Conservation (phyloP, 2,888 invertebrate genomes). For the Schizaphis graminum region DNA sequence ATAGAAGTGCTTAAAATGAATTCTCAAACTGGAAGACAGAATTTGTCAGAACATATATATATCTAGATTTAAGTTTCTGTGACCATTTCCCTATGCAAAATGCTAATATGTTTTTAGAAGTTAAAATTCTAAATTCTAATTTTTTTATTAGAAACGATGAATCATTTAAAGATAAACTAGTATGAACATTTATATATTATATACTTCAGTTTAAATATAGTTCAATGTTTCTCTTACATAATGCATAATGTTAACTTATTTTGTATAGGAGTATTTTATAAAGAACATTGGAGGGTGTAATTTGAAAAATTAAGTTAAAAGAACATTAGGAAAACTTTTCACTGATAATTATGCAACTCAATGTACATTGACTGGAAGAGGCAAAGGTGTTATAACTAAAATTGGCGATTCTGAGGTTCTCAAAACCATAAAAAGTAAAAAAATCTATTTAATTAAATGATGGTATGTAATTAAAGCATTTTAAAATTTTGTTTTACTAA, state of each 20-base stretch:
- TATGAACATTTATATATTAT: neutral
- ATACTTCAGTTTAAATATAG: neutral
- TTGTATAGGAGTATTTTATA: neutral
- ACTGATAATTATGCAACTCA: neutral
- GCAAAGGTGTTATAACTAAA: neutral
- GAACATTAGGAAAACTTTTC: neutral
- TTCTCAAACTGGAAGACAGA: neutral
- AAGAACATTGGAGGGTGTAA: neutral
- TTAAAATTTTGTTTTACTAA: neutral
- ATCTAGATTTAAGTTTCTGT: neutral
- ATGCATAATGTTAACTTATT: neutral
- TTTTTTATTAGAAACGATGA: neutral
- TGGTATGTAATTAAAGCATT: neutral
- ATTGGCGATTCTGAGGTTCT: neutral
- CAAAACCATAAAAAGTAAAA: neutral
- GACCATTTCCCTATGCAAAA: neutral
- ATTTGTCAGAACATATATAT: neutral
- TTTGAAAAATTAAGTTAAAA: neutral
- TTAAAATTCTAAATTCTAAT: too few relatives aligned
- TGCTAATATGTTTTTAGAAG: neutral
- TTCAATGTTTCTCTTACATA: neutral
- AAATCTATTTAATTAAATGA: neutral
- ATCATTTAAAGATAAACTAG: neutral
- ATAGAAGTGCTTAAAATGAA: neutral
- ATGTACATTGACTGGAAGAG: neutral